Evolutionary conservation across 2,113 vertebrate genomes (phyloP), one percentile per base, ranked within the genome.

Genomic region (Megaceryle maxima): DNA sequence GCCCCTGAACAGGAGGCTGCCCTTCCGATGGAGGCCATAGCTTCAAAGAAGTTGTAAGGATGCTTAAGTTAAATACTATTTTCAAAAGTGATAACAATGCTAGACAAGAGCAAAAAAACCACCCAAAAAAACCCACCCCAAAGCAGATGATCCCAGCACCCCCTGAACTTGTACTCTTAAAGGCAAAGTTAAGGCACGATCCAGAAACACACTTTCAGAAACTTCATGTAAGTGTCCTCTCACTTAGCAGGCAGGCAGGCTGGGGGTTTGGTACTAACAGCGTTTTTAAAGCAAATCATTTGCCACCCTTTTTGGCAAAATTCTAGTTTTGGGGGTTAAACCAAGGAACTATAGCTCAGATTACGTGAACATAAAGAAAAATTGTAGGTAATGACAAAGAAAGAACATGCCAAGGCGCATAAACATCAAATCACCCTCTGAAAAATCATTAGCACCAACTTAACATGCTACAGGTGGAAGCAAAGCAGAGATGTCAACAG

Each of bases 341-440:
- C 46, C 9, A 91, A 59, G 19, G n/a, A 66, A 50, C 14, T 31
- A 35, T 35, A 76, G 20, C 33, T 73, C 70, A 41, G n/a, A 72
- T 33, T 50, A 9, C 29, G 24, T 31, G 16, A 77, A 70, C 76
- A 44, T 22, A 20, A 82, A 72, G n/a, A 18, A 76, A 76, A 86
- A 73, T 11, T 0, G 1, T 8, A 68, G 33, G 35, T 39, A 19
- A 68, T 11, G 5, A 72, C 20, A 22, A 72, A 43, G 31, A 64
- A 83, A 59, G 55, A 53, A 41, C 11, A 31, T 1, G 0, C 22
- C 37, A 33, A 57, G 22, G 66, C 28, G 44, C 0, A 2, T 1
- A 35, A 12, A 8, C 46, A 59, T n/a, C 69, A 59, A 72, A 95
- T 55, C 12, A 59, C 0, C 3, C 17, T 11, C 14, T 0, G 0